Percentiles rank a stretch among this genome's conserved stretches.
Evolutionary conservation across 2,113 vertebrate species (phyloP).

Genomic region (Chiloscyllium plagiosum): DNA sequence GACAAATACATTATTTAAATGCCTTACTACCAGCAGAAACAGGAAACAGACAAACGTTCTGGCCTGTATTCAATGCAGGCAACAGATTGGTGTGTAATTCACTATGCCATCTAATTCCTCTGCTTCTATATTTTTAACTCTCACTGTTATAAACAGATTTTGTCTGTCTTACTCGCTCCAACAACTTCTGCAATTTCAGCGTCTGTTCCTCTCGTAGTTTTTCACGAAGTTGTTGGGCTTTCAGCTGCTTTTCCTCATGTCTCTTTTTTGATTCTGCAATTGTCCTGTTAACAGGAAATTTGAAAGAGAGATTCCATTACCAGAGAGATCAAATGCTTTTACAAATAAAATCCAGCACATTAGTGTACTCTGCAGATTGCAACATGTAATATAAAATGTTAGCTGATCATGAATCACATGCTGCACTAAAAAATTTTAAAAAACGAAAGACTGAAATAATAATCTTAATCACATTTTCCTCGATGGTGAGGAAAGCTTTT

Average conservation of each 20-base stretch:
- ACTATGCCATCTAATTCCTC: not conserved
- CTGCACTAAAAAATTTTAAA: not conserved
- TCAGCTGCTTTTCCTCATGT: slow-evolving; percentile 98
- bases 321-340: not conserved
- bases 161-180: slow-evolving; percentile 79
- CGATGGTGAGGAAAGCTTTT: slow-evolving; percentile 92
- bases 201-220: slow-evolving; percentile 96
- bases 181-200: slow-evolving; percentile 89
- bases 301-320: slow-evolving; percentile 36
- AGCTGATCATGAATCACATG: not conserved
- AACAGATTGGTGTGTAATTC: not conserved
- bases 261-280: slow-evolving; percentile 99
- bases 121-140: not conserved
- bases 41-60: not conserved
- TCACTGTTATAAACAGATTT: not conserved
- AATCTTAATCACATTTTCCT: slow-evolving; percentile 75
- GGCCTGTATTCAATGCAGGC: not conserved
- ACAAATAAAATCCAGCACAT: not conserved
- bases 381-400: no score
- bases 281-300: slow-evolving; percentile 67
- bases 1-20: not conserved
- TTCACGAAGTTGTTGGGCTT: slow-evolving; percentile 93
- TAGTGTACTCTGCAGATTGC: not conserved
- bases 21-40: not conserved
- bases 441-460: not conserved